Evolutionary conservation across 2,797 vertebrate genomes (phyloP).

Genomic region (Hozukius guyotensis): DNA sequence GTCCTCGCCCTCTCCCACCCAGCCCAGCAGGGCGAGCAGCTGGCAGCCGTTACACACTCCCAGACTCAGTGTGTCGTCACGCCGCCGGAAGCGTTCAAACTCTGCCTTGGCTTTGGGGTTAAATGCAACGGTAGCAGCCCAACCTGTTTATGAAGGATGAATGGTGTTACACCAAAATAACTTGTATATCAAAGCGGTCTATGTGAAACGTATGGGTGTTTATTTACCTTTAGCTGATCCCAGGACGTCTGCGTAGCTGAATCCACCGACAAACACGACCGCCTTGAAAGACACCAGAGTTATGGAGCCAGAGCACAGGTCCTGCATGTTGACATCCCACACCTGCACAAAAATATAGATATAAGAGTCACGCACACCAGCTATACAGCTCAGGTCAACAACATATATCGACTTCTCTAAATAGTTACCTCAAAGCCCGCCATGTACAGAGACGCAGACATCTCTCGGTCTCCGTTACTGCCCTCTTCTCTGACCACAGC

Average conservation of each 20-base stretch:
- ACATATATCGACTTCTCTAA: neutral
- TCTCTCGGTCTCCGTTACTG: conserved; percentile 94
- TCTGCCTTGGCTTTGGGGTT: conserved; percentile 83
- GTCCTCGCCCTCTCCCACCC: conserved; percentile 83
- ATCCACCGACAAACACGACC: conserved; percentile 93
- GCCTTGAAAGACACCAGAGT: conserved; percentile 87
- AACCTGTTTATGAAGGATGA: conserved; percentile 79
- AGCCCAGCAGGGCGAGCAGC: conserved; percentile 90
- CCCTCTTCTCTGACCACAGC: conserved; percentile 93
- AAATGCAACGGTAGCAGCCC: conserved; percentile 90
- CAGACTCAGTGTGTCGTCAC: conserved; percentile 89
- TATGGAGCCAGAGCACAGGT: conserved; percentile 86
- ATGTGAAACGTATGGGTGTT: neutral
- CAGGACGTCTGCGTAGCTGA: conserved; percentile 92
- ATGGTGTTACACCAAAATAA: neutral
- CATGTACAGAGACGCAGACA: conserved; percentile 89
- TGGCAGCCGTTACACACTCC: conserved; percentile 96
- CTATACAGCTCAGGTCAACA: neutral
- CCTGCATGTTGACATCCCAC: conserved; percentile 95
- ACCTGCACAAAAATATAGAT: conserved; percentile 76
- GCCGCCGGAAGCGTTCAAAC: conserved; percentile 85
- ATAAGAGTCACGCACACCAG: neutral
- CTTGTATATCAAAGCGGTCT: neutral
- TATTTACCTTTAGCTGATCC: conserved; percentile 92
- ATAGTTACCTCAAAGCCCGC: conserved; percentile 90